These are phyloP conservation scores for Pseudomugil gertrudae DNA, from an alignment of 2,797 vertebrate species.

Conservation along the genomic window DNA sequence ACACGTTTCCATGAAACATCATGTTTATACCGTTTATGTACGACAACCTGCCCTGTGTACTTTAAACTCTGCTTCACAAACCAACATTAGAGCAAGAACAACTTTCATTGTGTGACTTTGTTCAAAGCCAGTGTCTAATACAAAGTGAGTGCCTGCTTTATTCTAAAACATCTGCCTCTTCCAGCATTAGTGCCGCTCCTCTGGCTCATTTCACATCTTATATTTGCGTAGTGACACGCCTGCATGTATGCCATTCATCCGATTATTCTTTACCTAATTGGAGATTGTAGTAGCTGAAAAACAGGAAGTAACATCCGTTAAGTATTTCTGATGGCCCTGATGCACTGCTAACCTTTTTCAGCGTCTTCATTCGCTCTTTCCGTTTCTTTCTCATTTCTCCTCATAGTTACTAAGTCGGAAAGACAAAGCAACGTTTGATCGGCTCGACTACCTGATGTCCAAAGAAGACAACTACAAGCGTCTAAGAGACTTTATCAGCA, in stretches of 20 bases:
- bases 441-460: constrained; percentile 97
- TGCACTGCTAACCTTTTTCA: background rate
- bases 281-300: background rate
- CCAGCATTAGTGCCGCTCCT: background rate
- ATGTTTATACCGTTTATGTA: background rate
- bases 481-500: constrained; percentile 95
- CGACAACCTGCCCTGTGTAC: background rate
- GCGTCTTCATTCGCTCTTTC: background rate
- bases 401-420: constrained; percentile 93
- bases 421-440: constrained; percentile 97
- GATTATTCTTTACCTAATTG: background rate
- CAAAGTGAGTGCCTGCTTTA: background rate
- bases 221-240: background rate
- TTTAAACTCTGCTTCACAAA: constrained; percentile 22
- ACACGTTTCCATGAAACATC: background rate
- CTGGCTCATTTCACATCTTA: background rate
- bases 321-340: background rate
- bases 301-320: background rate
- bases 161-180: background rate
- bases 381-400: background rate
- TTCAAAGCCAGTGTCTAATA: background rate
- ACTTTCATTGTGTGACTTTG: background rate
- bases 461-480: constrained; percentile 99
- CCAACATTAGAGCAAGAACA: constrained; percentile 17
- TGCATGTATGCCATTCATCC: background rate